A percentile compares a stretch with the other conserved stretches of the same genome.
Evolutionary conservation across 2,888 invertebrate species (phyloP).

Genomic region (Thera obeliscata): DNA sequence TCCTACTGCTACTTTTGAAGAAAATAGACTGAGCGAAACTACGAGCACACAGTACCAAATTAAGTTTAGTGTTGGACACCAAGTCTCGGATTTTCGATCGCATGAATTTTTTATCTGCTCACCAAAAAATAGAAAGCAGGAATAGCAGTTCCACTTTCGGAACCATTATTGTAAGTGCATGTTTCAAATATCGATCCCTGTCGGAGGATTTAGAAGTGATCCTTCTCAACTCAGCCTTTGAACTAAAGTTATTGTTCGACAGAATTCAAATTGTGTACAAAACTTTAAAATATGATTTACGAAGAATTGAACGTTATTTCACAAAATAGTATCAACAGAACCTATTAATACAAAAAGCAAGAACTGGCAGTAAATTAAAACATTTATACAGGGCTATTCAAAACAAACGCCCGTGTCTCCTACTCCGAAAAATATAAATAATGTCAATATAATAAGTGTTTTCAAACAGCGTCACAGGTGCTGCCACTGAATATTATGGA

Average conservation of each 20-base stretch:
- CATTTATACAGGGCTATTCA: neutral
- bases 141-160: conserved; percentile 56
- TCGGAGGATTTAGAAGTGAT: conserved; percentile 17
- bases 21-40: conserved; percentile 51
- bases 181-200: conserved; percentile 36
- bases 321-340: neutral
- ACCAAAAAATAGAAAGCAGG: conserved; percentile 60
- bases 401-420: conserved; percentile 20
- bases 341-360: too few species aligned
- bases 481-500: conserved; percentile 79
- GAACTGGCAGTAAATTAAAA: neutral
- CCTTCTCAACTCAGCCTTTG: conserved; percentile 2
- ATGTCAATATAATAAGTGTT: conserved; percentile 73
- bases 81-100: conserved; percentile 54
- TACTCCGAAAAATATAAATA: conserved; percentile 22
- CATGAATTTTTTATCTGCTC: conserved; percentile 66
- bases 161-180: conserved; percentile 73
- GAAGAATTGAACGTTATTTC: too few species aligned
- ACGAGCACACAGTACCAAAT: conserved; percentile 48
- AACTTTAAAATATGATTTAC: neutral
- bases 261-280: neutral
- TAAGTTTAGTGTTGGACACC: conserved; percentile 45
- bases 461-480: conserved; percentile 76
- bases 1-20: conserved; percentile 18
- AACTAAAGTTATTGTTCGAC: neutral